These are phyloP conservation scores for Acronicta alni DNA, from an alignment of 2,888 invertebrate species.

Conservation along the genomic window DNA sequence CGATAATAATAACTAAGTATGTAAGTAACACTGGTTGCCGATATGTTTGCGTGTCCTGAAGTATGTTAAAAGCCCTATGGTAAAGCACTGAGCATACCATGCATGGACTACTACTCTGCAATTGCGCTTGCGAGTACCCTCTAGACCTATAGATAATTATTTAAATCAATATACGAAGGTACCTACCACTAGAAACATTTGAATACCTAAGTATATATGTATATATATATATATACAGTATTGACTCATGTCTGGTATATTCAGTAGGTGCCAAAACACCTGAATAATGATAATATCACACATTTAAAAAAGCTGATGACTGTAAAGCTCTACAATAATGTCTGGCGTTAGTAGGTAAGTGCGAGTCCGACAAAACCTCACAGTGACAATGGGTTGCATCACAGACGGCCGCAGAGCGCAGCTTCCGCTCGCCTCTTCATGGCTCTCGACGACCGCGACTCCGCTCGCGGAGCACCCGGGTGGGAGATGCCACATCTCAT, in stretches of 20 bases:
- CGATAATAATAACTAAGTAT: neutral
- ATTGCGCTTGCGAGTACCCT: too few relatives aligned
- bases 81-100: too few relatives aligned
- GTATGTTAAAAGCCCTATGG: too few relatives aligned
- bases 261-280: too few relatives aligned
- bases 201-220: too few relatives aligned
- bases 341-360: constrained; percentile 11
- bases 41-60: too few relatives aligned
- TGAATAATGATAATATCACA: neutral
- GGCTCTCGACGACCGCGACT: constrained; percentile 65
- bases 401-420: constrained; percentile 71
- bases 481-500: constrained; percentile 79
- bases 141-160: too few relatives aligned
- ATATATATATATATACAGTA: too few relatives aligned
- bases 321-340: constrained; percentile 27
- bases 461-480: constrained; percentile 63
- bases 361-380: constrained; percentile 50
- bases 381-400: constrained; percentile 84
- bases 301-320: neutral
- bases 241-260: too few relatives aligned
- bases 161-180: too few relatives aligned
- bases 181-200: too few relatives aligned
- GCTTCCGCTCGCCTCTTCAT: constrained; percentile 82
- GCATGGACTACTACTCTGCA: too few relatives aligned
- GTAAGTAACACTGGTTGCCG: neutral